Evolutionary conservation across 2,113 vertebrate species (phyloP).

Genomic region (Cricetomys ansorgei): DNA sequence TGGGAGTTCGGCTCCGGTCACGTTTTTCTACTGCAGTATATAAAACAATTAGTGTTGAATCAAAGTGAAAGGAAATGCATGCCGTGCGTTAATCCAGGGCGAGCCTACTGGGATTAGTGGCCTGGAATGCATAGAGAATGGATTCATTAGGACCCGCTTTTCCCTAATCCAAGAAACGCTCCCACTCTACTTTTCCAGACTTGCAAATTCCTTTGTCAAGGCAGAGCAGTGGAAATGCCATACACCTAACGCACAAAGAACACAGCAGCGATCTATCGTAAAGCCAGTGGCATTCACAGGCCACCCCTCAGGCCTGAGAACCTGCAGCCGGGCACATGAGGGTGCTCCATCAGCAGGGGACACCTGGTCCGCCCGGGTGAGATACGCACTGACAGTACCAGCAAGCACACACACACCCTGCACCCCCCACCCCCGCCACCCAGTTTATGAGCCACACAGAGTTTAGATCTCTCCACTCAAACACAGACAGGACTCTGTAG

Average conservation of each 20-base stretch:
- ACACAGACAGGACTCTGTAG: neutral
- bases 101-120: neutral
- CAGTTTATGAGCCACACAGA: neutral
- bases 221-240: slow-evolving; percentile 40
- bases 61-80: neutral
- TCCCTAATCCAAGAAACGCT: slow-evolving; percentile 52
- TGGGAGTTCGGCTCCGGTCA: neutral
- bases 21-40: neutral
- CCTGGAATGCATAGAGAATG: slow-evolving; percentile 5
- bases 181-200: slow-evolving; percentile 10
- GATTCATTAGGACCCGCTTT: neutral
- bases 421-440: too few species aligned
- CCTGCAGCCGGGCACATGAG: rapidly evolving
- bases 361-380: neutral
- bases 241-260: slow-evolving; percentile 1
- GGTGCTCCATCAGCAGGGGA: neutral
- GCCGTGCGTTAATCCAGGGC: neutral
- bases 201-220: neutral
- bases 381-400: neutral
- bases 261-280: neutral
- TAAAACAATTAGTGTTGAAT: slow-evolving; percentile 7
- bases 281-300: neutral
- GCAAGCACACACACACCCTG: too few species aligned
- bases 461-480: neutral
- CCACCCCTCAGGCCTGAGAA: neutral